Conservation (phyloP, 2,888 invertebrate genomes). For the Lasioglossum villosulum region DNA sequence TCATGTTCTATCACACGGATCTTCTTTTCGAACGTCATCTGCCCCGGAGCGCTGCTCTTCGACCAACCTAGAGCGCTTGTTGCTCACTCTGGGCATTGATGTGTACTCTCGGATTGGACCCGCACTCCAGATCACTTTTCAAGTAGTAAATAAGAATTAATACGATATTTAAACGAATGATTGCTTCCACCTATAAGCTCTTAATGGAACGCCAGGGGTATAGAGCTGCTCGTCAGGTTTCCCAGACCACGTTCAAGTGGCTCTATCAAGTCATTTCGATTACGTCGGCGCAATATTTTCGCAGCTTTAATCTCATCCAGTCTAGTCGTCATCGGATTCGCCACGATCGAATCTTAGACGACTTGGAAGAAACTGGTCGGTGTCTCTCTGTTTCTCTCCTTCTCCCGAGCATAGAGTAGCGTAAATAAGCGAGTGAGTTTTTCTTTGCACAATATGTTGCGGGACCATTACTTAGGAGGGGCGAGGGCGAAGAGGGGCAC, state of each 20-base stretch:
- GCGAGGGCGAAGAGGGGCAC: neutral
- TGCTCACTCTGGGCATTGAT: neutral
- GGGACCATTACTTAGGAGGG: constrained; percentile 81
- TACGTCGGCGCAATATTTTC: neutral
- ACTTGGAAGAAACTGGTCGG: constrained; percentile 28
- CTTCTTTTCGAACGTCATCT: neutral
- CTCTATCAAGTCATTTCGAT: neutral
- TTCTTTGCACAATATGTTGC: constrained; percentile 83
- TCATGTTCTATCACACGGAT: neutral
- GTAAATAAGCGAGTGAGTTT: constrained; percentile 76
- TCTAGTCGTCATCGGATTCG: constrained; percentile 22
- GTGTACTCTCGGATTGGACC: neutral
- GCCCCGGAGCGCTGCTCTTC: neutral
- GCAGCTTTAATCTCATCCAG: neutral
- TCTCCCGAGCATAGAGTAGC: constrained; percentile 29
- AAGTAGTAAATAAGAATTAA: neutral
- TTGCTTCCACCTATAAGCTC: neutral
- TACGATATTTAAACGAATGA: neutral
- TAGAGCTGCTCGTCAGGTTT: neutral
- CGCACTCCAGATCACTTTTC: neutral
- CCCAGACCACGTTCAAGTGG: neutral
- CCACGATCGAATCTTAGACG: constrained; percentile 21
- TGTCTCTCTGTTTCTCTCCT: constrained; percentile 3
- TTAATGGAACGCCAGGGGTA: neutral
- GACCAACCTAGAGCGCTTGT: neutral